phyloP scores from a whole-genome alignment of 2,888 invertebrate genomes.

The Cecidostiba fungosa region DNA sequence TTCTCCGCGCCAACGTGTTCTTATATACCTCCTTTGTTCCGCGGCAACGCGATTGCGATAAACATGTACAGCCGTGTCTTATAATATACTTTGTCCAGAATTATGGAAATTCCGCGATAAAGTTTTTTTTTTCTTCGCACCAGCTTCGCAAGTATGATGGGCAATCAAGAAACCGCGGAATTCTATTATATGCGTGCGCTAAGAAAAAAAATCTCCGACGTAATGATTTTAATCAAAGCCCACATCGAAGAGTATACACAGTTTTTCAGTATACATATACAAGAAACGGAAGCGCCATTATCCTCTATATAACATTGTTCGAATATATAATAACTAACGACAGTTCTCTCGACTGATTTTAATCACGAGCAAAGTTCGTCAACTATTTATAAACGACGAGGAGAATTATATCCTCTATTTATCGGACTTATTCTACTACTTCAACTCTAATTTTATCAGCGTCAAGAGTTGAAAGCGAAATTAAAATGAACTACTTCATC shows the following conservation, averaged over 20 bases:
- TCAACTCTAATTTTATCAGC: neutral
- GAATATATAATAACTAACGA: too few species aligned
- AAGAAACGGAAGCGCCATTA: too few species aligned
- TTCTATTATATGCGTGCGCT: constrained; percentile 31
- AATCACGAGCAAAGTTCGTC: neutral
- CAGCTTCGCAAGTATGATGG: neutral
- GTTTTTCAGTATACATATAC: neutral
- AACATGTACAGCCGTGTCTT: neutral
- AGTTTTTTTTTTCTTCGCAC: neutral
- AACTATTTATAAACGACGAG: neutral
- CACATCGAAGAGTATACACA: neutral
- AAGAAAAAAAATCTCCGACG: neutral
- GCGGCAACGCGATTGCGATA: neutral
- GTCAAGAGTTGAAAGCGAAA: neutral
- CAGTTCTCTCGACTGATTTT: too few species aligned
- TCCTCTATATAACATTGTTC: too few species aligned
- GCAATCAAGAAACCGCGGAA: constrained; percentile 48
- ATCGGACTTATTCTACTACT: neutral
- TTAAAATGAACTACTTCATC: neutral
- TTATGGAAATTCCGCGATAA: neutral
- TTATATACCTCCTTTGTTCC: neutral
- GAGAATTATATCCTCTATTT: neutral
- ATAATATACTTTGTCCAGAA: constrained; percentile 1
- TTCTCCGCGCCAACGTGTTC: neutral
- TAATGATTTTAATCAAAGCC: constrained; percentile 1